These are phyloP conservation scores for Eueides isabella DNA, from an alignment of 1,140 invertebrate species.

Conservation along the genomic window DNA sequence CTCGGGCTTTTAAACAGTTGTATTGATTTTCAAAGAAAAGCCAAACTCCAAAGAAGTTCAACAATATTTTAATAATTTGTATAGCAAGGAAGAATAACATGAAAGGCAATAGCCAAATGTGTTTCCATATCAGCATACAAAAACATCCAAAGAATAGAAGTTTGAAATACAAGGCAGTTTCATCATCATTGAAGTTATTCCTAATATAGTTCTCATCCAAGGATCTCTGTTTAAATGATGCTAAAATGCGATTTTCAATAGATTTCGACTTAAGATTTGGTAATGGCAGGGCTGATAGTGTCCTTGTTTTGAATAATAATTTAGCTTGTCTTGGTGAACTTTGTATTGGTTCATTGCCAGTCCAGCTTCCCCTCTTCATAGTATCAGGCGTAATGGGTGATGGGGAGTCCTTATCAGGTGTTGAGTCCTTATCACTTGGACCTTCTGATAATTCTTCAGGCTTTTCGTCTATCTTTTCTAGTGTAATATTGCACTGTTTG, in stretches of 20 bases:
- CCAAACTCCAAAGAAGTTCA: slow-evolving; percentile 79
- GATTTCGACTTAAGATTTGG: slow-evolving; percentile 64
- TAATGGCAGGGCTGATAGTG: slow-evolving; percentile 74
- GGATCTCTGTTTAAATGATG: slow-evolving; percentile 72
- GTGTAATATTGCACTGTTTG: slow-evolving; percentile 33
- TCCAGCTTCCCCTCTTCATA: slow-evolving; percentile 65
- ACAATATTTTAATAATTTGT: slow-evolving; percentile 68
- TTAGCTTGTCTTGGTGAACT: slow-evolving; percentile 66
- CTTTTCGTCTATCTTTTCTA: slow-evolving; percentile 46
- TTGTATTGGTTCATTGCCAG: slow-evolving; percentile 55
- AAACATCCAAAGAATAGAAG: slow-evolving; percentile 75
- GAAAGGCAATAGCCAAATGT: slow-evolving; percentile 77
- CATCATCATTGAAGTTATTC: slow-evolving; percentile 72
- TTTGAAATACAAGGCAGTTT: slow-evolving; percentile 78
- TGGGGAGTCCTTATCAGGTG: slow-evolving; percentile 64
- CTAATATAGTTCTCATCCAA: slow-evolving; percentile 74
- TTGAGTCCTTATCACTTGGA: slow-evolving; percentile 61
- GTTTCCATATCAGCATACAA: slow-evolving; percentile 80
- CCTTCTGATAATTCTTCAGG: slow-evolving; percentile 52
- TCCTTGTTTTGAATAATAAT: slow-evolving; percentile 76
- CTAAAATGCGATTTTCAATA: slow-evolving; percentile 69
- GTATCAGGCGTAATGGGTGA: slow-evolving; percentile 62
- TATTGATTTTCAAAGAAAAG: slow-evolving; percentile 76
- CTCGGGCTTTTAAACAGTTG: slow-evolving; percentile 61
- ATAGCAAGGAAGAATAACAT: slow-evolving; percentile 76